phyloP scores from a whole-genome alignment of 2,888 invertebrate species.

The Parnassius glacialis region DNA sequence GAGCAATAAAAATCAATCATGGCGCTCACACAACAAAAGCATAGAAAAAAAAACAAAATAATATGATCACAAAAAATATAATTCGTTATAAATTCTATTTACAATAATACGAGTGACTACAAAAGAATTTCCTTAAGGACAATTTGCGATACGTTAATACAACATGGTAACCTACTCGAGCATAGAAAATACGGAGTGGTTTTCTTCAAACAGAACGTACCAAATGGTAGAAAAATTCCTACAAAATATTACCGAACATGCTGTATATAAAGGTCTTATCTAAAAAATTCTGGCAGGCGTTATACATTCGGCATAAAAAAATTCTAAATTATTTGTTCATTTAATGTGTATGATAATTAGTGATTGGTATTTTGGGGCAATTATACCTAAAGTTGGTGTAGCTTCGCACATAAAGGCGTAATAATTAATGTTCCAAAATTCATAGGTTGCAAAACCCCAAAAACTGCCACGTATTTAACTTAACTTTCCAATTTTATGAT shows the following conservation, averaged over 20 bases:
- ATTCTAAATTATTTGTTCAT: too few relatives aligned
- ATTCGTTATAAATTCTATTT: conserved; percentile 71
- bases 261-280: conserved; percentile 6
- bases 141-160: conserved; percentile 31
- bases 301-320: conserved; percentile 8
- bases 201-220: conserved; percentile 9
- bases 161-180: conserved; percentile 40
- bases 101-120: conserved; percentile 59
- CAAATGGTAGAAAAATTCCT: conserved; percentile 8
- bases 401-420: too few relatives aligned
- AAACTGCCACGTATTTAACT: too few relatives aligned
- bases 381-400: too few relatives aligned
- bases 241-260: conserved; percentile 13
- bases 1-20: conserved; percentile 21
- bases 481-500: too few relatives aligned
- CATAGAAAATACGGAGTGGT: conserved; percentile 22
- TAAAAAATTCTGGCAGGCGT: neutral
- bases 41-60: conserved; percentile 37
- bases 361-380: too few relatives aligned
- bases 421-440: too few relatives aligned
- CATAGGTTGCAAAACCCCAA: too few relatives aligned
- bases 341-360: too few relatives aligned
- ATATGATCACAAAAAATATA: conserved; percentile 73
- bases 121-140: conserved; percentile 36
- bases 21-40: conserved; percentile 39